Evolutionary conservation across 2,113 vertebrate species (phyloP).

Genomic region (Anoplopoma fimbria): DNA sequence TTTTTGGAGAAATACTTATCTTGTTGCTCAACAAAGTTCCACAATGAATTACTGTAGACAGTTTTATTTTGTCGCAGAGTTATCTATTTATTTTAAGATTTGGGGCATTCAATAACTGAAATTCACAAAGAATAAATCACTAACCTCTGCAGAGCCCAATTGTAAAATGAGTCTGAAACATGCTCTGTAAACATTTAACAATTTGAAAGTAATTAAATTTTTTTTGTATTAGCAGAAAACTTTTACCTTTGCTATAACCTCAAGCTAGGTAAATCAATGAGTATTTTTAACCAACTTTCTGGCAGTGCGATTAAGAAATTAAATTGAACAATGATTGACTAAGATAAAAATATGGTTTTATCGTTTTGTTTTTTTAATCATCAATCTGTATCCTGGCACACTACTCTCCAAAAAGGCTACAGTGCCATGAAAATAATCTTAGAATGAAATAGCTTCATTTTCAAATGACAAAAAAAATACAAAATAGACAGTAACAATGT

Average conservation of each 20-base stretch:
- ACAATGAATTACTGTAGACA: slow-evolving; percentile 48
- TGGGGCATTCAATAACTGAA: slow-evolving; percentile 14
- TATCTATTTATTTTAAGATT: slow-evolving; percentile 10
- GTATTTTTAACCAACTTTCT: slow-evolving; percentile 13
- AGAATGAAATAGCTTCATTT: slow-evolving; percentile 38
- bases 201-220: not conserved
- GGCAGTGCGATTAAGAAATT: not conserved
- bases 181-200: too few relatives aligned
- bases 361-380: not conserved
- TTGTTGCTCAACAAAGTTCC: slow-evolving; percentile 73
- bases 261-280: not conserved
- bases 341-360: not conserved
- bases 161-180: not conserved
- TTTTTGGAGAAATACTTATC: slow-evolving; percentile 78
- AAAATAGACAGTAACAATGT: slow-evolving; percentile 85
- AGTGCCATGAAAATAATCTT: slow-evolving; percentile 25
- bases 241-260: not conserved
- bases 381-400: slow-evolving; percentile 6
- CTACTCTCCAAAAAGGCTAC: not conserved
- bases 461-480: slow-evolving; percentile 32
- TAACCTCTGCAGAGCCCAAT: not conserved
- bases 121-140: slow-evolving; percentile 9
- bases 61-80: slow-evolving; percentile 26
- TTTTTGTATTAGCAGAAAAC: slow-evolving; percentile 7
- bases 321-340: slow-evolving; percentile 7